Conservation (phyloP, 2,797 vertebrate genomes). For the Malacoraja senta region DNA sequence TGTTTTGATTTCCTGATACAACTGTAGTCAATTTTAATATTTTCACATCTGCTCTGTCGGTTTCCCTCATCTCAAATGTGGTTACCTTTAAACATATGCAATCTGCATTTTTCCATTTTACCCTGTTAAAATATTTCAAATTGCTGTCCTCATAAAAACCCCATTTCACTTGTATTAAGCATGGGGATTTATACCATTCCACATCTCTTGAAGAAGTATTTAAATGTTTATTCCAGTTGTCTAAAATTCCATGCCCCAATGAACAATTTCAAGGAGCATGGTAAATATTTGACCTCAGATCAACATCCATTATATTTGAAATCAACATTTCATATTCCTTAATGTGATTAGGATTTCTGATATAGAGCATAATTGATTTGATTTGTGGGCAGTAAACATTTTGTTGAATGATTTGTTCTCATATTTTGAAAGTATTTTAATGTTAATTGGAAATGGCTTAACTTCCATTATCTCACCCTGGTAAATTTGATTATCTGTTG, state of each 20-base stretch:
- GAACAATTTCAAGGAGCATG: not conserved
- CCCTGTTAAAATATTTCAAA: not conserved
- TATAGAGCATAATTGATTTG: not conserved
- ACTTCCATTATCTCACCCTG: not conserved
- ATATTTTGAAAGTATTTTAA: not conserved
- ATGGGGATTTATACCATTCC: not conserved
- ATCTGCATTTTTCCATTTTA: not conserved
- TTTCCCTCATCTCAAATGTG: not conserved
- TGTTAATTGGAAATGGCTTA: not conserved
- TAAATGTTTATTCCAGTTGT: slow-evolving; percentile 10
- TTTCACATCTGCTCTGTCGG: not conserved
- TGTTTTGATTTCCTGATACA: not conserved
- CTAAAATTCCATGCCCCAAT: not conserved
- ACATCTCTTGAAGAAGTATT: not conserved
- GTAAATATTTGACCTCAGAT: not conserved
- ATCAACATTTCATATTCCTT: not conserved
- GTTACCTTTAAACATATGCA: not conserved
- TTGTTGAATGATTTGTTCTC: not conserved
- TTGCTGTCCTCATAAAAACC: not conserved
- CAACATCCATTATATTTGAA: not conserved
- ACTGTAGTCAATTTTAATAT: not conserved
- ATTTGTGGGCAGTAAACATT: not conserved
- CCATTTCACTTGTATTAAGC: not conserved
- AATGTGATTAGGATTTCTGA: not conserved
- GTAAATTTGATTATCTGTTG: not conserved